Percentiles rank a stretch among this genome's conserved stretches.
phyloP scores from a whole-genome alignment of 2,888 invertebrate genomes.

The Matsumyia berberina region DNA sequence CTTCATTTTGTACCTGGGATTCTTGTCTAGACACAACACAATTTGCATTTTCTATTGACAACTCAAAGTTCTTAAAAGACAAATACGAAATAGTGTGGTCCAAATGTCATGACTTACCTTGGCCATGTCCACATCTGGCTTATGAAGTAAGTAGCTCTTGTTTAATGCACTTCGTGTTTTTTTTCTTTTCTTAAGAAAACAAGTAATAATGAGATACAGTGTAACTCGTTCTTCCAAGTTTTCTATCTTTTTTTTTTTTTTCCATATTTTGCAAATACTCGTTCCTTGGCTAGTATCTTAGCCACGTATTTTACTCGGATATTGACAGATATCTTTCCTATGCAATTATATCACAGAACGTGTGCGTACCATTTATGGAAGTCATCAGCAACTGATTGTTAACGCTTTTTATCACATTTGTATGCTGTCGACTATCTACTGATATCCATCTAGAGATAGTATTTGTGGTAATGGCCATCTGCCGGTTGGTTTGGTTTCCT shows the following conservation, averaged over 20 bases:
- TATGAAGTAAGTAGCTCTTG: background rate
- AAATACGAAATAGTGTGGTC: constrained; percentile 15
- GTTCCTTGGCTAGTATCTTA: constrained; percentile 7
- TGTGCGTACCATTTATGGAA: constrained; percentile 52
- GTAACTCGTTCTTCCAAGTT: constrained; percentile 38
- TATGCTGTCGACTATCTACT: constrained; percentile 8
- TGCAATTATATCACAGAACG: constrained; percentile 47
- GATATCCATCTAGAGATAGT: constrained; percentile 26
- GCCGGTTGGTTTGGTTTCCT: constrained; percentile 29
- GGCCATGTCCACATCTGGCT: constrained; percentile 34
- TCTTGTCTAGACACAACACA: constrained; percentile 46
- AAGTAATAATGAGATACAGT: constrained; percentile 16
- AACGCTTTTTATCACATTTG: constrained; percentile 51
- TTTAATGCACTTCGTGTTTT: constrained; percentile 15
- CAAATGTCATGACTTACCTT: constrained; percentile 16
- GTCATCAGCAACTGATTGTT: constrained; percentile 66
- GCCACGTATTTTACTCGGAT: constrained; percentile 7
- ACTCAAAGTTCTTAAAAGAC: constrained; percentile 16
- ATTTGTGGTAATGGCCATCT: constrained; percentile 29
- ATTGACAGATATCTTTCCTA: constrained; percentile 21
- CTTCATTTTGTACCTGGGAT: constrained; percentile 1
- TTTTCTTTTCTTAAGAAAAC: background rate
- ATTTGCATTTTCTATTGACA: constrained; percentile 54
- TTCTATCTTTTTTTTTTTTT: constrained; percentile 24
- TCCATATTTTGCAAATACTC: constrained; percentile 15